A percentile compares a stretch with the other conserved stretches of the same genome.
phyloP scores from a whole-genome alignment of 2,113 vertebrate species.

The Pedetes capensis region DNA sequence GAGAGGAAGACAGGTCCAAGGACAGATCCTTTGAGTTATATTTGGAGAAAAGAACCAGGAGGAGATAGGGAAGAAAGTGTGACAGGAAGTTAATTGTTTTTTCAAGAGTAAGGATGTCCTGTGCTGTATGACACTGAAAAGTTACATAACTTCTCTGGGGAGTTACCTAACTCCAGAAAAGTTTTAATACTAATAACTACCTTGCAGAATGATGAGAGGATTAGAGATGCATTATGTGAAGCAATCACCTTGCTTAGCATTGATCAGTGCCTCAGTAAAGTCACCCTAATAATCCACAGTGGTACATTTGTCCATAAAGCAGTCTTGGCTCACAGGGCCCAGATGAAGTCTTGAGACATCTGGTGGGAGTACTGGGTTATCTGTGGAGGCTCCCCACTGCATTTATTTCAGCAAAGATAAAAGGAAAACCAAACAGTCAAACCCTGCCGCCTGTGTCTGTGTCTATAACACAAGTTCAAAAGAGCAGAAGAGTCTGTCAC shows the following conservation, averaged over 20 bases:
- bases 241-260: background rate
- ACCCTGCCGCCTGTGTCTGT: background rate
- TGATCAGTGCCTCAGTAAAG: background rate
- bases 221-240: background rate
- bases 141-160: background rate
- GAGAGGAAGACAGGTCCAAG: background rate
- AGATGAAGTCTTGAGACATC: background rate
- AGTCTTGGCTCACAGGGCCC: background rate
- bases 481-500: background rate
- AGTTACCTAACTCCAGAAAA: background rate
- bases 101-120: background rate
- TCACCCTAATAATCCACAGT: background rate
- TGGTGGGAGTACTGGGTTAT: background rate
- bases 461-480: background rate
- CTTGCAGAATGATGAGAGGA: background rate
- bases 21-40: background rate
- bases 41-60: background rate
- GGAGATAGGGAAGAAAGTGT: background rate
- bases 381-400: background rate
- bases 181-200: background rate
- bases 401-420: conserved; percentile 1
- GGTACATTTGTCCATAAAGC: background rate
- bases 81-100: background rate
- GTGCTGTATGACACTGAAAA: background rate
- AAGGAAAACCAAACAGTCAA: background rate